Percentiles rank a stretch among this genome's conserved stretches.
Evolutionary conservation across 2,888 invertebrate genomes (phyloP).

Genomic region (Cephalotes varians): DNA sequence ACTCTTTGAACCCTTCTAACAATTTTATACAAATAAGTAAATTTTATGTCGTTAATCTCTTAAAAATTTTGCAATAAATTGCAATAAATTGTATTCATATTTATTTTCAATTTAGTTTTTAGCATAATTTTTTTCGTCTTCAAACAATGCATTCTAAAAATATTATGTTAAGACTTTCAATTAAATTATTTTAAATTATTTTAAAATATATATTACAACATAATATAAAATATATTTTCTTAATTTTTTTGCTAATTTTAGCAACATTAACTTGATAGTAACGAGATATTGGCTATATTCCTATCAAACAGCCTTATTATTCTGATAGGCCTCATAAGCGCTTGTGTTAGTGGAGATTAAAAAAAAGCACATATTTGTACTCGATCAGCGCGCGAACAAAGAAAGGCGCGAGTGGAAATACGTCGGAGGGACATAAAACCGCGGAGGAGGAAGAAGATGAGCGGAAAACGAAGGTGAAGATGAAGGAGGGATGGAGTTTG

Average conservation of each 20-base stretch:
- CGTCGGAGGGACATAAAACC: slow-evolving; percentile 71
- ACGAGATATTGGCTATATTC: background rate
- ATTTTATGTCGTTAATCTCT: too few species aligned
- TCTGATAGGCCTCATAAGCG: background rate
- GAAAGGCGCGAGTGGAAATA: slow-evolving; percentile 65
- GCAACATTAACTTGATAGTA: background rate
- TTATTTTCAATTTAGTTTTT: background rate
- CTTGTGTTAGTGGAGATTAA: slow-evolving; percentile 60
- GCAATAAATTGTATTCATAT: background rate
- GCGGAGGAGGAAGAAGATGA: slow-evolving; percentile 15
- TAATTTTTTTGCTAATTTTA: background rate
- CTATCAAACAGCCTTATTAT: background rate
- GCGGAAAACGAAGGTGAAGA: slow-evolving; percentile 3
- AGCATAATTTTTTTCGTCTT: background rate
- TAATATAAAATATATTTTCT: background rate
- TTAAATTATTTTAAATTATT: background rate
- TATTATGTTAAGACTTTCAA: too few species aligned
- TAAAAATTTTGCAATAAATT: too few species aligned
- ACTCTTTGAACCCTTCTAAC: too few species aligned
- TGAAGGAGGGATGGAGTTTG: slow-evolving; percentile 16
- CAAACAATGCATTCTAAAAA: too few species aligned
- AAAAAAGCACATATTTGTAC: slow-evolving; percentile 73
- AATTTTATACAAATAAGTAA: too few species aligned
- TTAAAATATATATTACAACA: background rate
- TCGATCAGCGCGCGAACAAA: slow-evolving; percentile 75